Evolutionary conservation across 2,888 invertebrate genomes (phyloP), one percentile per base, ranked within the genome.

Genomic region (Luperina nickerlii): DNA sequence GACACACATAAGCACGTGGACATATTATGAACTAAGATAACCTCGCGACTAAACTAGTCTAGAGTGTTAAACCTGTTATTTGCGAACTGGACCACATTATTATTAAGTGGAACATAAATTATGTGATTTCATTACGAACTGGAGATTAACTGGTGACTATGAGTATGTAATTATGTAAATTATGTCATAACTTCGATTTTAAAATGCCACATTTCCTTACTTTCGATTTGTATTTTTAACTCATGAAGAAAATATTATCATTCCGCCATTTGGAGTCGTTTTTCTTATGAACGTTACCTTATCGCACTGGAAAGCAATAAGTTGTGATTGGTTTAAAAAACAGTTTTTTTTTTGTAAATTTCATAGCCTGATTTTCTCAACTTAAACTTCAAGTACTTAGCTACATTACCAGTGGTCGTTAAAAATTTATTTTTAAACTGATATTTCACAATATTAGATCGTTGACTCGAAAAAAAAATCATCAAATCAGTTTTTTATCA

Each of bases 61-160:
- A 72, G n/a, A n/a, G 60, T n/a, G 0, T 42, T 48, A 24, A 74
- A 76, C 83, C 62, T n/a, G 83, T 68, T 67, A 67, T 42, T 60
- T 27, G 32, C 1, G 15, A 67, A 70, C 27, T 83, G 57, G 5
- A 75, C 32, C 54, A 71, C 0, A 32, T 67, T 76, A 69, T 1
- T 32, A 38, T 45, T 27, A 38, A 18, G 32, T 60, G n/a, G 38
- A 62, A 63, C 2, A 54, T 48, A 72, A 81, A 48, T 70, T 15
- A 66, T 70, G 11, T 57, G 38, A 38, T 76, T 76, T 76, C 66
- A 77, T 73, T 67, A 63, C 15, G 4, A 48, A 42, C 24, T 48
- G 48, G 13, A 20, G 8, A 71, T 38, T 27, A 15, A 13, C 24
- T 8, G 24, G 27, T 24, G 51, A 60, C 54, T 42, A 68, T 48